Conservation (phyloP, 2,888 invertebrate genomes). For the Dyspetes luteomarginatus region DNA sequence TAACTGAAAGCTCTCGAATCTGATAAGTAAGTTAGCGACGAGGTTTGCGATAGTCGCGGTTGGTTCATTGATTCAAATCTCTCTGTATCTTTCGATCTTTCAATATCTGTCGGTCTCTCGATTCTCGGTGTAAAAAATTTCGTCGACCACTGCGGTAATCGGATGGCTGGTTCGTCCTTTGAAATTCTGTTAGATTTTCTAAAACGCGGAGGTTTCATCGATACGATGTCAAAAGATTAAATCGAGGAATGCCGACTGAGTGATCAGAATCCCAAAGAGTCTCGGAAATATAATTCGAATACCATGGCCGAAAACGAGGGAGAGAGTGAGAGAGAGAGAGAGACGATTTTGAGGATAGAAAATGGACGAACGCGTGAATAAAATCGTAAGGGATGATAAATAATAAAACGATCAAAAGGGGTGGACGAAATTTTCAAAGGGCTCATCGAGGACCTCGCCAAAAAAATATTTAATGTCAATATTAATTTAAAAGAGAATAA, state of each 20-base stretch:
- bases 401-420: not conserved
- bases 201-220: not conserved
- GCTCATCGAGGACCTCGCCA: no score
- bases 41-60: not conserved
- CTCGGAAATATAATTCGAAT: not conserved
- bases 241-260: slow-evolving; percentile 33
- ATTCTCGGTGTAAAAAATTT: slow-evolving; percentile 8
- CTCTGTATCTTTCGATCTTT: no score
- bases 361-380: not conserved
- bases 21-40: slow-evolving; percentile 27
- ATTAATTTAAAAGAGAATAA: not conserved
- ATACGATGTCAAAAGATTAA: slow-evolving; percentile 42
- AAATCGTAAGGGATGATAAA: not conserved
- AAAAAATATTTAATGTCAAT: not conserved
- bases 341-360: not conserved
- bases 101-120: slow-evolving; percentile 7
- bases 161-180: slow-evolving; percentile 4
- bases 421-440: not conserved
- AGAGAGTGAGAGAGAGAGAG: not conserved
- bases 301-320: not conserved
- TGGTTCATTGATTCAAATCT: slow-evolving; percentile 9
- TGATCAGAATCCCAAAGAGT: slow-evolving; percentile 1
- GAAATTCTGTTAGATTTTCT: slow-evolving; percentile 7
- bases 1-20: slow-evolving; percentile 2
- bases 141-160: slow-evolving; percentile 34